Evolutionary conservation across 2,113 vertebrate species (phyloP), one percentile per base, ranked within the genome.

Genomic region (Myiagra hebetior): DNA sequence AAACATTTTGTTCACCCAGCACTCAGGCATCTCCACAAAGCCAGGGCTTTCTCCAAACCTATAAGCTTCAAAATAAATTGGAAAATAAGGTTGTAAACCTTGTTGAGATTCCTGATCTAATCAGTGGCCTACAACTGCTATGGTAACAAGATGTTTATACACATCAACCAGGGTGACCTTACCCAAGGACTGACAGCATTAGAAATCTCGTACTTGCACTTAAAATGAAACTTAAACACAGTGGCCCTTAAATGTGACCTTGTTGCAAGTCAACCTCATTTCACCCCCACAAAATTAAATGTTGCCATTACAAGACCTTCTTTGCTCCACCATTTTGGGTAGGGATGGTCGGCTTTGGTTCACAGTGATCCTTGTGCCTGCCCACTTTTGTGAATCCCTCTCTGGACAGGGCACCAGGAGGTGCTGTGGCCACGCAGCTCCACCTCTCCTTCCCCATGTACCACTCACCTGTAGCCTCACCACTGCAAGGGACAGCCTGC

Each of bases 321-420:
- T 78, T 74, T 62, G 47, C 18, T 81, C 39, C 67, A 28, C 37
- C 31, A 14, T 44, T 76, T 88, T 1, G 1, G 62, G 9, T 12
- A 62, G 41, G 39, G 64, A 52, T 2, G 1, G 5, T 37, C 0
- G 0, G 17, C 46, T 82, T 47, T 28, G 70, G 12, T 16, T 74
- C 2, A 0, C n/a, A 26, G 4, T 15, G 39, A 41, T 33, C 52
- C 41, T 53, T 30, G 11, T 9, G 35, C 27, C 67, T 28, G 21
- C 31, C 47, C 47, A 9, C 7, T 15, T 23, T 28, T 44, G n/a
- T 4, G 24, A 50, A 23, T 3, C 1, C 5, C 31, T 64, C 37
- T 35, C 74, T 16, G 11, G 50, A 50, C 33, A 21, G 75, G 44
- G 57, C 52, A 63, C 30, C 53, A 46, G 46, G 35, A 69, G 37